phyloP scores from a whole-genome alignment of 2,888 invertebrate genomes.

The Drosophila mimica region DNA sequence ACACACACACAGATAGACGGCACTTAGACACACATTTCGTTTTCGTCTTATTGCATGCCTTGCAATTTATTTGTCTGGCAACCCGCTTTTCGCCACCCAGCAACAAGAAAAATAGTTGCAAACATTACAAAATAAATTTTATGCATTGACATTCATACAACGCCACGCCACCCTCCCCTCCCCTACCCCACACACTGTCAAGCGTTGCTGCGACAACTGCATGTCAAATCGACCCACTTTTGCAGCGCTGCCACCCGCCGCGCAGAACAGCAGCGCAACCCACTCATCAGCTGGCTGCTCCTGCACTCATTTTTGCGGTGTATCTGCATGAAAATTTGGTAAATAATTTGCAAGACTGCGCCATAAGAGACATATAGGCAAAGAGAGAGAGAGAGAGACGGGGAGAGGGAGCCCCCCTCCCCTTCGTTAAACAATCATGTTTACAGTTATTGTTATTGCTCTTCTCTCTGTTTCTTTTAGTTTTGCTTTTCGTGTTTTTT shows the following conservation, averaged over 20 bases:
- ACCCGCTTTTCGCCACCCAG: constrained; percentile 10
- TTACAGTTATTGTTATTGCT: constrained; percentile 41
- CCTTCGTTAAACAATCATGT: constrained; percentile 41
- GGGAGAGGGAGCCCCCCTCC: not conserved
- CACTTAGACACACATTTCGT: constrained; percentile 65
- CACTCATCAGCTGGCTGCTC: constrained; percentile 39
- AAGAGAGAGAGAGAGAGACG: not conserved
- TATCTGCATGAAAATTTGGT: constrained; percentile 79
- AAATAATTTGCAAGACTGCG: constrained; percentile 65
- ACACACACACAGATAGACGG: constrained; percentile 24
- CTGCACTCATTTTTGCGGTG: constrained; percentile 66
- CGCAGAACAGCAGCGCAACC: constrained; percentile 1
- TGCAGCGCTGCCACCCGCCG: constrained; percentile 45
- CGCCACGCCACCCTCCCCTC: not conserved
- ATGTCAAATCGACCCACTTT: constrained; percentile 81
- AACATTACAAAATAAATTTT: constrained; percentile 73
- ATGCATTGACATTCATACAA: constrained; percentile 73
- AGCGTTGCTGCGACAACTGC: constrained; percentile 74
- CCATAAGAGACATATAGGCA: not conserved
- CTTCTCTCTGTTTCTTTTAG: constrained; percentile 33
- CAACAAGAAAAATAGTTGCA: constrained; percentile 71
- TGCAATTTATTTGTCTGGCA: constrained; percentile 78
- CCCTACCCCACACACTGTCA: constrained; percentile 47
- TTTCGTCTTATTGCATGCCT: constrained; percentile 77
- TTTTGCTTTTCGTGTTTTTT: constrained; percentile 48